Conservation (phyloP, 2,888 invertebrate genomes). For the Drosophila paranaensis region DNA sequence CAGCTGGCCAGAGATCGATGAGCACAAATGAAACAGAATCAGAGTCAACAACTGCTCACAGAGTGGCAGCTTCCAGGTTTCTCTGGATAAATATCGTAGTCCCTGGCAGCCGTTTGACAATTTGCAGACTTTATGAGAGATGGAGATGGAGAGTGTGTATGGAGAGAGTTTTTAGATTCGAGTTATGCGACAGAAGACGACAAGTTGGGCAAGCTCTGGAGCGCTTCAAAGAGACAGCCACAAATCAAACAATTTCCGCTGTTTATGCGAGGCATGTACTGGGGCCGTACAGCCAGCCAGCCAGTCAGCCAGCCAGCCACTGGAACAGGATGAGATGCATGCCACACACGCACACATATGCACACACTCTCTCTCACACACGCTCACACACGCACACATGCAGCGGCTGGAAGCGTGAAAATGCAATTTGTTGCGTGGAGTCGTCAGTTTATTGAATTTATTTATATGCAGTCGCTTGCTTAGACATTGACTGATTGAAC, state of each 20-base stretch:
- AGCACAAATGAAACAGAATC: not conserved
- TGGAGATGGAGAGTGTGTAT: too few species aligned
- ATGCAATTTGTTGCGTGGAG: slow-evolving; percentile 67
- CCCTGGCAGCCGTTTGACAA: slow-evolving; percentile 8
- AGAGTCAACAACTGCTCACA: not conserved
- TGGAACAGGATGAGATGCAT: slow-evolving; percentile 3
- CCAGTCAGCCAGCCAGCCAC: slow-evolving; percentile 5
- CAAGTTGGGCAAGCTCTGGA: slow-evolving; percentile 20
- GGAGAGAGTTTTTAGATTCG: not conserved
- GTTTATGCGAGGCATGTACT: slow-evolving; percentile 16
- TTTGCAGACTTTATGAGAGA: slow-evolving; percentile 14
- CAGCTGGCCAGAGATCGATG: not conserved
- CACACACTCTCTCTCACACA: not conserved
- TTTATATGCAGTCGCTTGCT: slow-evolving; percentile 65
- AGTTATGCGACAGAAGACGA: slow-evolving; percentile 1
- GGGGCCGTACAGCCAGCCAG: not conserved
- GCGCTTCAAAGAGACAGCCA: slow-evolving; percentile 22
- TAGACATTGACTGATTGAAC: slow-evolving; percentile 67
- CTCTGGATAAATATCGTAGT: slow-evolving; percentile 6
- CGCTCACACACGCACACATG: not conserved
- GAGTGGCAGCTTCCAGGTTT: not conserved
- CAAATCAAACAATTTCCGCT: slow-evolving; percentile 69
- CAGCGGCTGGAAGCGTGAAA: slow-evolving; percentile 25
- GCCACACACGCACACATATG: not conserved
- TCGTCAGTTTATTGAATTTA: slow-evolving; percentile 73